Conservation (phyloP, 2,113 vertebrate species). For the Thermophis baileyi region DNA sequence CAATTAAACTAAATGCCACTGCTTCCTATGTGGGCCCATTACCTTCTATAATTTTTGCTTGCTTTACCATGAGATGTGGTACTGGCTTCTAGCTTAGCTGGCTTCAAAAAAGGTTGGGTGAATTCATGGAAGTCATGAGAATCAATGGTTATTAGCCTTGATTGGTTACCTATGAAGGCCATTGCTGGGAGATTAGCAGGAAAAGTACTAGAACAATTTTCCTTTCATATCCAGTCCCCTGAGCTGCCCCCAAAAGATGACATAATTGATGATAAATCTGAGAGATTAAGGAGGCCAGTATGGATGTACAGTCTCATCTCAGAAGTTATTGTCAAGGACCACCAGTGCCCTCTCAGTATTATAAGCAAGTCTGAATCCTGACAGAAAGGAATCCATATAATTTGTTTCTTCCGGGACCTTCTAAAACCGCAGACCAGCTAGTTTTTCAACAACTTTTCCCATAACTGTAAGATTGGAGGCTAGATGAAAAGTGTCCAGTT, state of each 20-base stretch:
- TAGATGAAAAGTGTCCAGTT: neutral
- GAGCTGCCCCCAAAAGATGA: neutral
- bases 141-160: neutral
- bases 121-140: neutral
- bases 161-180: neutral
- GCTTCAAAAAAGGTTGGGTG: neutral
- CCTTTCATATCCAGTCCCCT: neutral
- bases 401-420: neutral
- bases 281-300: neutral
- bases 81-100: neutral
- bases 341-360: neutral
- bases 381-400: neutral
- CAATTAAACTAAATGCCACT: neutral
- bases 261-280: neutral
- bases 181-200: neutral
- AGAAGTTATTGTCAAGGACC: neutral
- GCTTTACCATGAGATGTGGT: neutral
- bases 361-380: neutral
- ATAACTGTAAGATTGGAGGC: neutral
- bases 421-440: neutral
- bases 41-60: neutral
- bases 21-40: neutral
- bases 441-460: neutral
- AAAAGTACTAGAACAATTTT: neutral
- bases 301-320: neutral